Evolutionary conservation across 2,113 vertebrate genomes (phyloP), one percentile per base, ranked within the genome.

Genomic region (Hydrochoerus hydrochaeris): DNA sequence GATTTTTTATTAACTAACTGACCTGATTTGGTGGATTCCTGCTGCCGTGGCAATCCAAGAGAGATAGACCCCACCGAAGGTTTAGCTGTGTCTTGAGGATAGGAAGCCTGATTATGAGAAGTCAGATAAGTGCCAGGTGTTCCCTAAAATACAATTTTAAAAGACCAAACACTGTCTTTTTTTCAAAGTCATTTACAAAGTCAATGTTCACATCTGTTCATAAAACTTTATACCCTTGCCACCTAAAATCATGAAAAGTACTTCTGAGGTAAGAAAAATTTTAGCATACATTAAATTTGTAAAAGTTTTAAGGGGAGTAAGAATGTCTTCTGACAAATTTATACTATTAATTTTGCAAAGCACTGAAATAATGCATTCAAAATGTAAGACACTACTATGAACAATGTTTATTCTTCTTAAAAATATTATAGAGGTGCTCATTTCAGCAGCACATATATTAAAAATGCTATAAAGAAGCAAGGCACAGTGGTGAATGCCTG

Each of bases 101-200:
- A 99, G 85, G 99, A 98, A 54, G 99, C 97, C 96, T 99, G 99
- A 97, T 97, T 99, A 95, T 99, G 99, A 91, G 99, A 99, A 28
- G 99, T 99, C 98, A 99, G 98, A 83, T 99, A 99, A 85, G 99
- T 99, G 95, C 99, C 99, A 95, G 99, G 99, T 95, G 99, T 99
- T 98, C 99, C 99, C 99, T 99, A 96, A 96, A 98, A 98, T 98
- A 81, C 94, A 96, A 95, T 77, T 96, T 94, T n/a, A 30, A 81
- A 95, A 87, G 90, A 85, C 35, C 71, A 90, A 95, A 75, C 41
- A 88, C 0, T 69, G 44, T 91, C 22, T 96, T 91, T 92, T 19
- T 84, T 28, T 54, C 54, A 91, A 89, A 32, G 80, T 86, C 57
- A 92, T 35, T 41, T 60, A 80, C 52, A 75, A 90, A 95, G 26